Evolutionary conservation across 2,888 invertebrate species (phyloP).

Genomic region (Erannis defoliaria): DNA sequence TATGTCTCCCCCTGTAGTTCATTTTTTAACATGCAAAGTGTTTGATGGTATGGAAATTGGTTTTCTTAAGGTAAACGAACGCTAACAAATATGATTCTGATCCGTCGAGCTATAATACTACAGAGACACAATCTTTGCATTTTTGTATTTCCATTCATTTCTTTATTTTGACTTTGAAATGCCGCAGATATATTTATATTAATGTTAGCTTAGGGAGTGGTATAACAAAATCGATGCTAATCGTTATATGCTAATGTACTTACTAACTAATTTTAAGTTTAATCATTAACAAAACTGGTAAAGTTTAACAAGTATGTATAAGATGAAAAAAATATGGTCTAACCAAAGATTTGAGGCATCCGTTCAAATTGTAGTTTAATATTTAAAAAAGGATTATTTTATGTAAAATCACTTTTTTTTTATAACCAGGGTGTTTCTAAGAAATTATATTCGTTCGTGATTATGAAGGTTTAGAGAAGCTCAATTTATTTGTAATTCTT

Average conservation of each 20-base stretch:
- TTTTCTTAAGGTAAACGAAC: too few species aligned
- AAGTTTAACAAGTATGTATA: not conserved
- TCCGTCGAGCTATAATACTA: too few species aligned
- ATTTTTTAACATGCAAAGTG: too few species aligned
- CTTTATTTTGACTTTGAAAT: too few species aligned
- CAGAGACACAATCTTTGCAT: too few species aligned
- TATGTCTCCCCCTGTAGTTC: too few species aligned
- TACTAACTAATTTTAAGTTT: conserved; percentile 19
- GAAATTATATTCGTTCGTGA: not conserved
- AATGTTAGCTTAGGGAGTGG: too few species aligned
- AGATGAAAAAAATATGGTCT: conserved; percentile 16
- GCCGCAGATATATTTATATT: too few species aligned
- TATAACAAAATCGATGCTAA: conserved; percentile 17
- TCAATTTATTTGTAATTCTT: conserved; percentile 38
- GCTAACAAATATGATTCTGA: too few species aligned
- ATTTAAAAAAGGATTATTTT: not conserved
- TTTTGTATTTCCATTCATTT: too few species aligned
- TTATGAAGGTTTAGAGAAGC: conserved; percentile 17
- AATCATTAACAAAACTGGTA: not conserved
- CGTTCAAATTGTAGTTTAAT: not conserved
- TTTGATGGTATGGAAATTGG: too few species aligned
- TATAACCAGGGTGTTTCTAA: conserved; percentile 7
- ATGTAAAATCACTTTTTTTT: not conserved
- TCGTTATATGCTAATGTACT: too few species aligned
- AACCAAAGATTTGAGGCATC: conserved; percentile 43